phyloP scores from a whole-genome alignment of 2,888 invertebrate genomes.

The Zeuzera pyrina region DNA sequence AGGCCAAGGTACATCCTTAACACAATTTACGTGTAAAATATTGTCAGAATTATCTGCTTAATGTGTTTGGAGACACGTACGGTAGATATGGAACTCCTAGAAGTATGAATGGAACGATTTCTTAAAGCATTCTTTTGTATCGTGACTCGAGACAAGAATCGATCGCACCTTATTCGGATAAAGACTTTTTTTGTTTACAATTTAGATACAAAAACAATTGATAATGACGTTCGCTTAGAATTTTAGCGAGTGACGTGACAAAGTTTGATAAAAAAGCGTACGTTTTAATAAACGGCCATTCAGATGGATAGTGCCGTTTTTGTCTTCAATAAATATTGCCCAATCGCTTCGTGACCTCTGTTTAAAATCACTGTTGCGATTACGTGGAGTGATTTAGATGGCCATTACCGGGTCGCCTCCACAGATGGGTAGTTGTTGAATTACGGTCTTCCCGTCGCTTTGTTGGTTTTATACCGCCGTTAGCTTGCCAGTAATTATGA shows the following conservation, averaged over 20 bases:
- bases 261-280: slow-evolving; percentile 39
- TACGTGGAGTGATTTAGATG: slow-evolving; percentile 61
- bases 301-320: slow-evolving; percentile 37
- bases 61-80: slow-evolving; percentile 41
- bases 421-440: slow-evolving; percentile 55
- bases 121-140: slow-evolving; percentile 26
- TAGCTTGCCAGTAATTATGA: slow-evolving; percentile 57
- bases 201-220: slow-evolving; percentile 26
- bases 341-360: slow-evolving; percentile 61
- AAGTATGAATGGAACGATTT: slow-evolving; percentile 25
- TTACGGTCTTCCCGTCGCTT: slow-evolving; percentile 57
- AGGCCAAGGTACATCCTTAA: slow-evolving; percentile 28
- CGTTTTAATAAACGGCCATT: slow-evolving; percentile 38
- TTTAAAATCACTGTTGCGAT: slow-evolving; percentile 59
- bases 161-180: slow-evolving; percentile 25
- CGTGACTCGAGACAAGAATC: slow-evolving; percentile 8
- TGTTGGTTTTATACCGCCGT: slow-evolving; percentile 56
- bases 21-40: slow-evolving; percentile 47
- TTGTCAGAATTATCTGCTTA: slow-evolving; percentile 30
- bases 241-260: slow-evolving; percentile 36
- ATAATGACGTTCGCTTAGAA: slow-evolving; percentile 23
- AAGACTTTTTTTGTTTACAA: slow-evolving; percentile 13
- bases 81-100: slow-evolving; percentile 32
- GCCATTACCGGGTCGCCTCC: slow-evolving; percentile 55
- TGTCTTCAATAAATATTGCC: slow-evolving; percentile 50